Percentiles rank a stretch among this genome's conserved stretches.
phyloP scores from a whole-genome alignment of 1,140 invertebrate genomes.

The Acyrthosiphon pisum region DNA sequence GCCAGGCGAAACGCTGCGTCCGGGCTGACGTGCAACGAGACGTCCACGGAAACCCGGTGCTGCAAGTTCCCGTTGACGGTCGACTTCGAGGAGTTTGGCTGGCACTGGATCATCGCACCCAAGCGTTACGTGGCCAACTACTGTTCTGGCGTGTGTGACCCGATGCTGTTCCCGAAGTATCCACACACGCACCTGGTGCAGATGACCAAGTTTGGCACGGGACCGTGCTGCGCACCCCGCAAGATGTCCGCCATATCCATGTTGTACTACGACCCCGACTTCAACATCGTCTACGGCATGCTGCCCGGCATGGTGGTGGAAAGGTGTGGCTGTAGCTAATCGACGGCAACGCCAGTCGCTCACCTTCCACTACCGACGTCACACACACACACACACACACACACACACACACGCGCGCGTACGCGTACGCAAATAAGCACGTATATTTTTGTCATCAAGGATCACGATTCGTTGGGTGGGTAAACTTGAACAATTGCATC shows the following conservation, averaged over 20 bases:
- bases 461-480: too few relatives aligned
- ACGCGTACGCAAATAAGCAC: not conserved
- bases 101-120: constrained; percentile 98
- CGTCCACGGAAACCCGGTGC: constrained; percentile 79
- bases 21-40: constrained; percentile 76
- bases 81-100: constrained; percentile 95
- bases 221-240: constrained; percentile 88
- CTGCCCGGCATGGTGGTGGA: constrained; percentile 94
- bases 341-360: too few relatives aligned
- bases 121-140: constrained; percentile 95
- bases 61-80: constrained; percentile 96
- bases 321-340: constrained; percentile 77
- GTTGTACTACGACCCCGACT: constrained; percentile 89
- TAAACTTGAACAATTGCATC: too few relatives aligned
- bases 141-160: constrained; percentile 94
- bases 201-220: constrained; percentile 72
- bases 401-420: not conserved
- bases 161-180: constrained; percentile 69
- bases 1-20: constrained; percentile 66
- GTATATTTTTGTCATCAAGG: too few relatives aligned
- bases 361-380: too few relatives aligned
- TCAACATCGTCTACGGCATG: constrained; percentile 86
- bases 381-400: not conserved
- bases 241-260: constrained; percentile 90
- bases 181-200: constrained; percentile 91